Conservation (phyloP, 2,888 invertebrate species). For the Eupithecia subumbrata region DNA sequence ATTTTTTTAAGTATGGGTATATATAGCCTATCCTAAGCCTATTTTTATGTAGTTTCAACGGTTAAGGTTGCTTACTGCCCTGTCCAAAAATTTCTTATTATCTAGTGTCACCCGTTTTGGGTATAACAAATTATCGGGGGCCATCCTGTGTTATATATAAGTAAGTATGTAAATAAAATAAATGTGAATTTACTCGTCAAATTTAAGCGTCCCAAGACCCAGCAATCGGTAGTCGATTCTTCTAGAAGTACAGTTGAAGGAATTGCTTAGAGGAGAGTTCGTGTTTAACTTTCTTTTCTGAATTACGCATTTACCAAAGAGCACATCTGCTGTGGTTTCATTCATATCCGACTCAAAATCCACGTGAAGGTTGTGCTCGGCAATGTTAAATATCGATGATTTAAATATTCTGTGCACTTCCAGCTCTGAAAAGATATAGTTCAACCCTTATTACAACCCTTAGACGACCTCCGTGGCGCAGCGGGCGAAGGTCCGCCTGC, state of each 20-base stretch:
- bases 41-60: too few species aligned
- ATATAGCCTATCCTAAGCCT: too few species aligned
- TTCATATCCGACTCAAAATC: constrained; percentile 41
- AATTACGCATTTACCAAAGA: constrained; percentile 71
- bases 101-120: neutral
- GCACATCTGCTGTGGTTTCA: constrained; percentile 44
- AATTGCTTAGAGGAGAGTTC: constrained; percentile 78
- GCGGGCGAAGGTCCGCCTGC: too few species aligned
- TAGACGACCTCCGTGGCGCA: too few species aligned
- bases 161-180: neutral
- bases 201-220: constrained; percentile 70
- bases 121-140: neutral
- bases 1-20: too few species aligned
- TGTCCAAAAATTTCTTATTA: too few species aligned
- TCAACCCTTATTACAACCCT: too few species aligned
- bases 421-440: neutral
- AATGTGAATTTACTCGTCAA: constrained; percentile 44
- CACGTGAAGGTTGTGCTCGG: constrained; percentile 60
- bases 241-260: constrained; percentile 64
- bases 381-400: constrained; percentile 78
- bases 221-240: constrained; percentile 78
- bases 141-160: neutral
- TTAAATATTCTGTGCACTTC: constrained; percentile 79
- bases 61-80: too few species aligned
- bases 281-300: constrained; percentile 74